Evolutionary conservation across 2,888 invertebrate species (phyloP), one percentile per base, ranked within the genome.

Genomic region (Eupeodes luniger): DNA sequence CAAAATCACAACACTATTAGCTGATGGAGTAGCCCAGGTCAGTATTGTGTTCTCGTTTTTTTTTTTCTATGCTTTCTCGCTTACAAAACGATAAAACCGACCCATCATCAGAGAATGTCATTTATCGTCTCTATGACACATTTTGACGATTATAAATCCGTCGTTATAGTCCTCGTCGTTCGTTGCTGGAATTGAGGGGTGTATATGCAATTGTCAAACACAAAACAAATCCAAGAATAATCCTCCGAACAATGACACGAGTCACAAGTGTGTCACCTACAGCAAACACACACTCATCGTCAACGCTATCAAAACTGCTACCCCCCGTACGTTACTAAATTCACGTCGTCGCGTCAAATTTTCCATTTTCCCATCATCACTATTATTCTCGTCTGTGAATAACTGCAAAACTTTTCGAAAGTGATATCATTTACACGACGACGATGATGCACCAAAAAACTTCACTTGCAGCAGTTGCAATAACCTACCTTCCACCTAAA

Each of bases 231-330:
- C 85, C 55, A 85, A 64, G 78, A 78, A 78, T 85, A 88, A 88
- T 88, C 88, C 78, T 59, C 74, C 64, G 53, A 81, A 85, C 81
- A 85, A 81, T 85, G 86, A 76, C 82, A 87, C 83, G 76, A 83
- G 77, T 67, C 79, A 66, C 85, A 85, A 81, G 72, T 78, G 85
- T 74, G 83, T 72, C 82, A 75, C 62, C 75, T 19, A 51, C 27
- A 70, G 27, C 66, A 66, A 16, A 62, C 19, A 49, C 40, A 49
- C 36, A 27, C n/a, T 36, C 55, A 19, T 27, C 27, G 27, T 27
- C 27, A 27, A 27, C 27, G 27, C 27, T 27, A 27, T 27, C 27
- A 27, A 27, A 27, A 27, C 27, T 27, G 27, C 27, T 27, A 27
- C 2, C 27, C 27, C 27, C 27, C 27, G 3, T 27, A 2, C 27